phyloP scores from a whole-genome alignment of 1,140 invertebrate genomes.

The Drosophila subobscura region DNA sequence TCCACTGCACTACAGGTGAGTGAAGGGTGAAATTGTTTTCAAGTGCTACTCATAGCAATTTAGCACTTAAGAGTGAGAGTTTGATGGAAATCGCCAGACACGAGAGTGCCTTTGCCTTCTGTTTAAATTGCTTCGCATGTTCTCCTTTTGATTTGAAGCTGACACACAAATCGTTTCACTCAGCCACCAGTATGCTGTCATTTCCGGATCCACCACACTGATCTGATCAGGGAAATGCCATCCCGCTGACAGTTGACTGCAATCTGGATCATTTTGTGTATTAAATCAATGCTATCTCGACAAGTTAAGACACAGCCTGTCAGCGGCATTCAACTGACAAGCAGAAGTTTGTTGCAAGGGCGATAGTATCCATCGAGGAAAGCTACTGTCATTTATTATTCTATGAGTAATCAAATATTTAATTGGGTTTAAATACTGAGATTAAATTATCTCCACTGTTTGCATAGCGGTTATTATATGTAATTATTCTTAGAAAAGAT shows the following conservation, averaged over 20 bases:
- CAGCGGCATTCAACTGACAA: constrained; percentile 10
- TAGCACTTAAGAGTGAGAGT: constrained; percentile 37
- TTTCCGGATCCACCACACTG: constrained; percentile 41
- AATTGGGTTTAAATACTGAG: neutral
- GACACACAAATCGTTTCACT: constrained; percentile 54
- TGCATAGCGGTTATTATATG: no score
- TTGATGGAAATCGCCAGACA: constrained; percentile 50
- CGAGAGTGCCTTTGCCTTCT: constrained; percentile 2
- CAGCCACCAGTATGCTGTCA: constrained; percentile 24
- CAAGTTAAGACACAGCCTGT: constrained; percentile 13
- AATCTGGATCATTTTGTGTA: constrained; percentile 17
- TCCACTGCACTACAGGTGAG: constrained; percentile 76
- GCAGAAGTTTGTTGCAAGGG: neutral
- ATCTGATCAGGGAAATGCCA: constrained; percentile 14
- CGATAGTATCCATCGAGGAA: no score
- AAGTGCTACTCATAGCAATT: constrained; percentile 5
- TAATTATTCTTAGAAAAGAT: no score
- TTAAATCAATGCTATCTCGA: constrained; percentile 27
- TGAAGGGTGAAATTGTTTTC: neutral
- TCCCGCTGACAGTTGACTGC: constrained; percentile 13
- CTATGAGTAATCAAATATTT: no score
- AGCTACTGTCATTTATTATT: no score
- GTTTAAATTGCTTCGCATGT: constrained; percentile 55
- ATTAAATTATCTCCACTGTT: neutral
- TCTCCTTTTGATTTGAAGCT: constrained; percentile 50